Evolutionary conservation across 2,113 vertebrate species (phyloP), one percentile per base, ranked within the genome.

Genomic region (Microtus ochrogaster): DNA sequence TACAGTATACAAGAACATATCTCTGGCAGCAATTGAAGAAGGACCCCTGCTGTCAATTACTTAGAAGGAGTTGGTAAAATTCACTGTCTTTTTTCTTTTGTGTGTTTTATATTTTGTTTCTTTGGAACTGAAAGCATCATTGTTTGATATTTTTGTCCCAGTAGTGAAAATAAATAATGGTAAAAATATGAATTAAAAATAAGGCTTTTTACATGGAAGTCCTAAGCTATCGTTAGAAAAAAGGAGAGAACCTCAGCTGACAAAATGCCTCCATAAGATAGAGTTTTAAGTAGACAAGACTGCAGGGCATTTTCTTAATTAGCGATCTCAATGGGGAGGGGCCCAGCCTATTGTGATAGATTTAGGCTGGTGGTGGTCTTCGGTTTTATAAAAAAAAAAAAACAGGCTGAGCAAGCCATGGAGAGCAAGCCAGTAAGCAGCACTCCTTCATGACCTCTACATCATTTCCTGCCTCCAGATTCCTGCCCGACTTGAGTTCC

Each of bases 81-180:
- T 41, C 16, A 55, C 12, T 87, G 77, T 55, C 5, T 47, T 90
- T 24, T 86, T 82, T 81, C 33, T 49, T 68, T 66, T 16, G 28
- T 49, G n/a, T 73, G 65, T 58, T 85, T 88, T 89, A 68, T 24
- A 55, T 61, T 79, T 68, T 96, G n/a, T 74, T 74, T n/a, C 33
- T 8, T 86, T 86, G 30, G 11, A 81, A 7, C 41, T 86, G 1
- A 58, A 96, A n/a, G n/a, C 61, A 39, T 39, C 86, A 26, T 39
- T 30, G 47, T 79, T 65, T 92, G 24, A 61, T 90, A 73, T 72
- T 91, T 92, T 92, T 92, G 7, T 36, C n/a, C 9, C 21, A 58
- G 30, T 7, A 94, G 7, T 63, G 73, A 89, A 55, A 73, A 30
- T 21, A 47, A 14, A 65, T 66, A 13, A 82, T 85, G 63, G 5